phyloP scores from a whole-genome alignment of 92 coral and sea anemone genomes.

The Porites cylindrica region DNA sequence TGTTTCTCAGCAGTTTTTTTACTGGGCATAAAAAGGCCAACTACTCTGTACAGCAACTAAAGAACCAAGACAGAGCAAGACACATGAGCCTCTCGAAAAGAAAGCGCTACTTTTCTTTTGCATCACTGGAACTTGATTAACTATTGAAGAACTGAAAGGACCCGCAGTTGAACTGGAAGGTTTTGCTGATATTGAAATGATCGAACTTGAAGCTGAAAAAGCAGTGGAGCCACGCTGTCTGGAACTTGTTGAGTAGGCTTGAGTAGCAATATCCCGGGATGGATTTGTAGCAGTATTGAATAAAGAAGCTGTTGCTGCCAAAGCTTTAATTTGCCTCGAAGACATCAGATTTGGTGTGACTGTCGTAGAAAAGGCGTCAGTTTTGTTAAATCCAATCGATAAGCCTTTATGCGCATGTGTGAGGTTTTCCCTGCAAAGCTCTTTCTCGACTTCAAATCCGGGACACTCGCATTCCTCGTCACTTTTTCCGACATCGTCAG shows the following conservation, averaged over 20 bases:
- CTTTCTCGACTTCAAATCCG: conserved; percentile 1
- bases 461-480: conserved; percentile 37
- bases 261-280: not conserved
- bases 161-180: not conserved
- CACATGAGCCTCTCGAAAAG: not conserved
- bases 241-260: not conserved
- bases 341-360: not conserved
- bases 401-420: not conserved
- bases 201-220: not conserved
- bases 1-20: no score
- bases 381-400: not conserved
- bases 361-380: not conserved
- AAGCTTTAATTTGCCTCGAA: not conserved
- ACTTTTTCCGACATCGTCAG: conserved; percentile 2
- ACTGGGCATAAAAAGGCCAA: no score
- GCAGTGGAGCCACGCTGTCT: not conserved
- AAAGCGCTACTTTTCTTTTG: conserved; percentile 1
- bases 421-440: not conserved
- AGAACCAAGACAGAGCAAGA: not conserved
- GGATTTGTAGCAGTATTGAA: conserved; percentile 2
- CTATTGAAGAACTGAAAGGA: not conserved
- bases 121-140: not conserved
- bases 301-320: not conserved
- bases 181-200: not conserved
- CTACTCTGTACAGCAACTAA: no score